phyloP scores from a whole-genome alignment of 2,888 invertebrate species.

The Tortrix viridana region DNA sequence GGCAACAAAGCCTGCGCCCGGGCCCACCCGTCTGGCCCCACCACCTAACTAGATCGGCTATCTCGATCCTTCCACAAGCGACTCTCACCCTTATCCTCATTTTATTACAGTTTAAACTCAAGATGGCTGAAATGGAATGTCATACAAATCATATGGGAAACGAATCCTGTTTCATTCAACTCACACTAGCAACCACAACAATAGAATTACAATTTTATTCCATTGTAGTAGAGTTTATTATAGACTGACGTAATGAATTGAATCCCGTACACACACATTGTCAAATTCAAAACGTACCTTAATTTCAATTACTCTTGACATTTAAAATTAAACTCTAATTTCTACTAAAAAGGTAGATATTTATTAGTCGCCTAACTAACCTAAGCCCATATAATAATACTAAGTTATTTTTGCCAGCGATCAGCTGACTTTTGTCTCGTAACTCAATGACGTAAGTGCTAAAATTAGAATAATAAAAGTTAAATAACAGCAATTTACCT shows the following conservation, averaged over 20 bases:
- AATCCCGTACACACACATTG: constrained; percentile 33
- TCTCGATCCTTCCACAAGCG: constrained; percentile 39
- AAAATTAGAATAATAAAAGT: constrained; percentile 15
- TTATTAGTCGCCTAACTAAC: constrained; percentile 48
- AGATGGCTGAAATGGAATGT: constrained; percentile 62
- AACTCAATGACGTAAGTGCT: constrained; percentile 36
- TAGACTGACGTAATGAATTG: background rate
- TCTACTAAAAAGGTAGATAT: constrained; percentile 31
- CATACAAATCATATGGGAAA: constrained; percentile 79
- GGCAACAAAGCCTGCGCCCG: constrained; percentile 51
- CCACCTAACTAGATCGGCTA: constrained; percentile 64
- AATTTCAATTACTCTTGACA: no score
- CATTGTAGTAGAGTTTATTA: background rate
- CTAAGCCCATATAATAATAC: constrained; percentile 60
- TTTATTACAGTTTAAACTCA: constrained; percentile 41
- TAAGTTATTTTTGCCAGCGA: constrained; percentile 50
- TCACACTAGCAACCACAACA: constrained; percentile 43
- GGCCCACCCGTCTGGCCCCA: constrained; percentile 58
- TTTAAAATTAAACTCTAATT: constrained; percentile 44
- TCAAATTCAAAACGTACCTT: constrained; percentile 27
- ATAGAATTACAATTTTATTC: background rate
- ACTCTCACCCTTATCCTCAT: constrained; percentile 45
- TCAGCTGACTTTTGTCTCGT: constrained; percentile 31
- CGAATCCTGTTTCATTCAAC: constrained; percentile 72
- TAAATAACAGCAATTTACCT: constrained; percentile 33